phyloP scores from a whole-genome alignment of 2,113 vertebrate genomes.

The Pelobates fuscus region DNA sequence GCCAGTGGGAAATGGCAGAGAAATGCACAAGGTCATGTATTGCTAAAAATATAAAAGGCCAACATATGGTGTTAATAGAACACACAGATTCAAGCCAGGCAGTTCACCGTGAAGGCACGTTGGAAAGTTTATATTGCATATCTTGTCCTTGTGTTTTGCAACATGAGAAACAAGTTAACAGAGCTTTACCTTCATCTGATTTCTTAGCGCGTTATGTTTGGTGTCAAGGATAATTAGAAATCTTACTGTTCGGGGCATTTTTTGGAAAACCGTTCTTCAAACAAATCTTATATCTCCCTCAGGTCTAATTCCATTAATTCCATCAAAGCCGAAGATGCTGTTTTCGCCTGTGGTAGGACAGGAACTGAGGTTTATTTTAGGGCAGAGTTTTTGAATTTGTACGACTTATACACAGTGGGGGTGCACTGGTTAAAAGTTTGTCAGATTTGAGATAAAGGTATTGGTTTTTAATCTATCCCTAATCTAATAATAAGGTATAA shows the following conservation, averaged over 20 bases:
- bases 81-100: conserved; percentile 56
- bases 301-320: neutral
- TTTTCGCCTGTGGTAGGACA: too few relatives aligned
- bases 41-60: conserved; percentile 64
- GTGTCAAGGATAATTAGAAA: neutral
- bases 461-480: too few relatives aligned
- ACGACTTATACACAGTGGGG: too few relatives aligned
- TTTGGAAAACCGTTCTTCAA: neutral
- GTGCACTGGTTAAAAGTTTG: too few relatives aligned
- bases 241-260: neutral
- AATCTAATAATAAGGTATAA: too few relatives aligned
- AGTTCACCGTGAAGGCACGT: neutral
- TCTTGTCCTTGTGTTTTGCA: conserved; percentile 36
- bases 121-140: conserved; percentile 20
- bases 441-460: too few relatives aligned
- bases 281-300: neutral
- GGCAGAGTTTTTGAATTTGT: too few relatives aligned
- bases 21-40: conserved; percentile 63
- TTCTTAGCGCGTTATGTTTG: neutral
- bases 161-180: conserved; percentile 10
- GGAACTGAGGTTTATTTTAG: too few relatives aligned
- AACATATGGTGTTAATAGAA: conserved; percentile 70
- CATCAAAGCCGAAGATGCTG: too few relatives aligned
- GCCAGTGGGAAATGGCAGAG: conserved; percentile 64
- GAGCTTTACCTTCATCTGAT: neutral